A percentile compares a stretch with the other conserved stretches of the same genome.
Conservation (phyloP, 2,797 vertebrate species). For the Diceros bicornis region DNA sequence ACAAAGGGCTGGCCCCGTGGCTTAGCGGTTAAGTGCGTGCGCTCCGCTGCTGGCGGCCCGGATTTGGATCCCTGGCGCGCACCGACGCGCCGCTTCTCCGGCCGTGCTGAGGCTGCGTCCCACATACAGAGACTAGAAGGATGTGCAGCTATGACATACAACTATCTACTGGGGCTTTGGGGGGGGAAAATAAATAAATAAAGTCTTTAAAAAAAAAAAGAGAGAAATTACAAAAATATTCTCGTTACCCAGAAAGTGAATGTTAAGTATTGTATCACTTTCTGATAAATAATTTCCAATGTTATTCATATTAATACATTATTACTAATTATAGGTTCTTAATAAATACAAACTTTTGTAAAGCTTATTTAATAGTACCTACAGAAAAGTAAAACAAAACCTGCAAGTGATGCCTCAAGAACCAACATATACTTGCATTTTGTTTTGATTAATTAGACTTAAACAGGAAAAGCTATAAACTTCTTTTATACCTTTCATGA, state of each 20-base stretch:
- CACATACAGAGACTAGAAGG: no score
- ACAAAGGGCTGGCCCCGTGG: background rate
- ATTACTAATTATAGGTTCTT: constrained; percentile 36
- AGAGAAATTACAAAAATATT: constrained; percentile 10
- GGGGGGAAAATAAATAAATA: no score
- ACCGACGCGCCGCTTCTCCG: no score
- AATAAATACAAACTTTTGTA: constrained; percentile 14
- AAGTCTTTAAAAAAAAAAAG: background rate
- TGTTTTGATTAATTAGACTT: constrained; percentile 62
- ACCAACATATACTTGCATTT: constrained; percentile 30
- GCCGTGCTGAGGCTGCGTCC: no score
- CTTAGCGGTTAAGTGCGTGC: no score
- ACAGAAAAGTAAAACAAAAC: background rate
- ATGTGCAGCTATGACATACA: no score
- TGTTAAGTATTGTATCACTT: background rate
- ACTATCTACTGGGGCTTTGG: no score
- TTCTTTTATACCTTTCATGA: constrained; percentile 56
- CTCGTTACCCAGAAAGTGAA: background rate
- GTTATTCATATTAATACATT: constrained; percentile 5
- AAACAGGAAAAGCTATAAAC: background rate
- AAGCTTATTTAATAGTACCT: background rate
- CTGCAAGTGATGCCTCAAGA: background rate
- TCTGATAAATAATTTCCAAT: constrained; percentile 63
- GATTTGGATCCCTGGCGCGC: no score
- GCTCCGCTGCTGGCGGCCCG: no score